Conservation (phyloP, 92 coral and sea anemone species). For the Parazoanthus swiftii region DNA sequence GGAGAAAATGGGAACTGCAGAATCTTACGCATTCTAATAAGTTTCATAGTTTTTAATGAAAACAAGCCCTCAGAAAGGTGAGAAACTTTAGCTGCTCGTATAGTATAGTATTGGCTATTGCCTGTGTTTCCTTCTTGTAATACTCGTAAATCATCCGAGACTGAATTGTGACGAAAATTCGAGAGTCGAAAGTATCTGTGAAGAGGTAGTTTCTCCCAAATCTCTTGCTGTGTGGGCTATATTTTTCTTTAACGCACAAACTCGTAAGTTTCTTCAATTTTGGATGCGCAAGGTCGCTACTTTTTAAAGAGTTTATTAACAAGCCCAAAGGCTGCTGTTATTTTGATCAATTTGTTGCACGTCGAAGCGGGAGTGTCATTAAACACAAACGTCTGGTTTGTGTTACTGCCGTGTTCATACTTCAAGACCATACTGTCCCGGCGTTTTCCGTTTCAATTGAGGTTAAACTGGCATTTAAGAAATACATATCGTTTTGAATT, state of each 20-base stretch:
- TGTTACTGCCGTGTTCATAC: background rate
- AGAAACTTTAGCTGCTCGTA: background rate
- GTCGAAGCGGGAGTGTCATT: background rate
- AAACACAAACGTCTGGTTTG: background rate
- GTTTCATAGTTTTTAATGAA: background rate
- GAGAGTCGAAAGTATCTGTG: conserved; percentile 2
- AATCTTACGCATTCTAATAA: background rate
- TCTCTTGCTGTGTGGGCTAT: conserved; percentile 12
- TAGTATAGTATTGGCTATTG: too few species aligned
- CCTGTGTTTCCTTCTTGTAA: background rate
- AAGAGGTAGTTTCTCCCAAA: background rate
- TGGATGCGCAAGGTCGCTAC: background rate
- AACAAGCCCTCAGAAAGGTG: background rate
- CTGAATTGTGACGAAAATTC: conserved; percentile 14
- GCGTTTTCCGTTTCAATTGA: conserved; percentile 21
- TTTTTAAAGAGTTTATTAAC: background rate
- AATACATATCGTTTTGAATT: background rate
- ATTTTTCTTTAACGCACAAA: background rate
- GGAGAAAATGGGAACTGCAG: background rate
- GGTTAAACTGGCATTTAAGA: conserved; percentile 38
- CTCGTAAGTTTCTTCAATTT: background rate
- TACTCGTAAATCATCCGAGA: conserved; percentile 1
- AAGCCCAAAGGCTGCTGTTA: conserved; percentile 1
- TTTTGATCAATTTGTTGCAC: background rate
- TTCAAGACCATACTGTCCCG: background rate